Conservation (phyloP, 2,113 vertebrate genomes). For the Gallinago undulata region DNA sequence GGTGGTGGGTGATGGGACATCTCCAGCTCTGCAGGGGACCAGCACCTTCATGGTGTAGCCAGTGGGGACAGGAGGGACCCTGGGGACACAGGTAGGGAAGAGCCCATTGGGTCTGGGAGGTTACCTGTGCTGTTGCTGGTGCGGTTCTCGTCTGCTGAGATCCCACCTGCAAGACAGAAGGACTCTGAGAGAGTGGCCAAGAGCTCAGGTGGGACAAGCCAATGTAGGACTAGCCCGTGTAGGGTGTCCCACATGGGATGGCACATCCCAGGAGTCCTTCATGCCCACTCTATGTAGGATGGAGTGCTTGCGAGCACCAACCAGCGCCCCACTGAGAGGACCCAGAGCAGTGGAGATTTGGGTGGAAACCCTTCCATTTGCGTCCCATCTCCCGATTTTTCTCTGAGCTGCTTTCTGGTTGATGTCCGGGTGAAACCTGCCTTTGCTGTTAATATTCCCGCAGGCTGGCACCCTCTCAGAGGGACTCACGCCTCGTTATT, state of each 20-base stretch:
- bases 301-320: background rate
- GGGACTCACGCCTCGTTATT: background rate
- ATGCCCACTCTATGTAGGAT: background rate
- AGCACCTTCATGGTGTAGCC: background rate
- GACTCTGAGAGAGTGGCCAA: background rate
- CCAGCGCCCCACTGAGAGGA: background rate
- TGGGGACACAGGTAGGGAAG: rapidly evolving
- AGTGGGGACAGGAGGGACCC: background rate
- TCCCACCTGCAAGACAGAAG: slow-evolving; percentile 37
- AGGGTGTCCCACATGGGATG: background rate
- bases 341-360: rapidly evolving
- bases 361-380: background rate
- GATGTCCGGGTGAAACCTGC: background rate
- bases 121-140: background rate
- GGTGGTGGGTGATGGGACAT: background rate
- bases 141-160: background rate
- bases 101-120: background rate
- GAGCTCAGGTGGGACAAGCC: background rate
- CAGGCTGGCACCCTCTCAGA: background rate
- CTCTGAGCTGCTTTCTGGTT: background rate
- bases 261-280: rapidly evolving
- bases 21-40: background rate
- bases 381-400: background rate
- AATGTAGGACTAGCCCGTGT: background rate
- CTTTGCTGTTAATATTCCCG: rapidly evolving